phyloP scores from a whole-genome alignment of 2,888 invertebrate species.

The Papilio elwesi region DNA sequence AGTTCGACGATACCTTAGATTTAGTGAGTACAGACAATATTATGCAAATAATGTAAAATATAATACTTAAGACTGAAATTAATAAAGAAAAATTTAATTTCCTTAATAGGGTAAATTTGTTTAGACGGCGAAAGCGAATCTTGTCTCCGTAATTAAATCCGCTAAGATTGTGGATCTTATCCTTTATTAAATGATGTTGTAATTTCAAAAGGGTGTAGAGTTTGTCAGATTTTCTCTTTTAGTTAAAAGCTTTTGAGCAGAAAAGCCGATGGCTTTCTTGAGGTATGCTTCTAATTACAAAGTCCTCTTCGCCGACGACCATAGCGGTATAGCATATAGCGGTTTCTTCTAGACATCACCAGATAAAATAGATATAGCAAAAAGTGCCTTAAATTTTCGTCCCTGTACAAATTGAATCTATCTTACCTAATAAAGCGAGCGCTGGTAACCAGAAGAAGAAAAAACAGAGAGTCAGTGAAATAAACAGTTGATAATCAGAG shows the following conservation, averaged over 20 bases:
- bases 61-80: background rate
- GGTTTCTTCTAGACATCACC: background rate
- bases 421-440: no score
- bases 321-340: background rate
- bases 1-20: no score
- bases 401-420: no score
- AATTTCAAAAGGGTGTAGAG: slow-evolving; percentile 29
- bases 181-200: slow-evolving; percentile 25
- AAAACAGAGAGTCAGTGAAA: no score
- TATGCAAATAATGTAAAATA: background rate
- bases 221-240: slow-evolving; percentile 22
- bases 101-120: slow-evolving; percentile 21
- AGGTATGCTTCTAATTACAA: background rate
- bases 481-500: no score
- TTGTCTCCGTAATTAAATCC: slow-evolving; percentile 26
- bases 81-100: slow-evolving; percentile 23
- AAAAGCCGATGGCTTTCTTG: slow-evolving; percentile 9
- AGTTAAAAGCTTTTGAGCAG: slow-evolving; percentile 15
- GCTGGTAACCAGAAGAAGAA: no score
- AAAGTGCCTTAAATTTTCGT: no score
- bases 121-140: slow-evolving; percentile 16
- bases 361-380: background rate
- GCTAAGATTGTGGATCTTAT: slow-evolving; percentile 29
- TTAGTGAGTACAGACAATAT: no score
- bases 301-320: background rate